Conservation (phyloP, 2,113 vertebrate species). For the Aegotheles bennettii region DNA sequence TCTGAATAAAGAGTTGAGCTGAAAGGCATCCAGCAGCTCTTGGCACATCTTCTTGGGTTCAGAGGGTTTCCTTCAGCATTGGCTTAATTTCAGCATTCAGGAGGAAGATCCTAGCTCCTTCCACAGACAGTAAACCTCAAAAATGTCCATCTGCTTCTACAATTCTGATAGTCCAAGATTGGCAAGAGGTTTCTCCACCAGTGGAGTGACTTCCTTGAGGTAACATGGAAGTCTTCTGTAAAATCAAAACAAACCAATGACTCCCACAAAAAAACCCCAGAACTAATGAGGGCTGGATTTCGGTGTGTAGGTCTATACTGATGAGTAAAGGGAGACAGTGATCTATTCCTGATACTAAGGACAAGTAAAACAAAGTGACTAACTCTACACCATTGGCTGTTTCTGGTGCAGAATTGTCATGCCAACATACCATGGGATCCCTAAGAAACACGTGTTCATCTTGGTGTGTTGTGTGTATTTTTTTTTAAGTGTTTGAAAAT, state of each 20-base stretch:
- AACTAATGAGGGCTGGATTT: neutral
- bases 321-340: neutral
- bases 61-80: neutral
- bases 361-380: neutral
- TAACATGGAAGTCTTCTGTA: neutral
- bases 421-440: neutral
- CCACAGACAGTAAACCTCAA: neutral
- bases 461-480: fast-evolving
- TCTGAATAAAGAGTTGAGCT: neutral
- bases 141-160: neutral
- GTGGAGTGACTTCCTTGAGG: neutral
- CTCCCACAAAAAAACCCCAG: neutral
- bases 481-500: neutral
- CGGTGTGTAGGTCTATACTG: neutral
- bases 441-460: neutral
- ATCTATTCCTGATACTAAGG: neutral
- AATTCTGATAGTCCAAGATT: neutral
- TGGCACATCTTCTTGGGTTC: neutral
- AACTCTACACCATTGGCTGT: neutral
- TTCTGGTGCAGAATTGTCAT: neutral
- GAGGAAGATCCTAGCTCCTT: neutral
- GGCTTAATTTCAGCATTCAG: neutral
- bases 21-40: neutral
- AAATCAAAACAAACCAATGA: neutral
- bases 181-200: neutral